Conservation (phyloP, 2,113 vertebrate genomes). For the Eublepharis macularius region DNA sequence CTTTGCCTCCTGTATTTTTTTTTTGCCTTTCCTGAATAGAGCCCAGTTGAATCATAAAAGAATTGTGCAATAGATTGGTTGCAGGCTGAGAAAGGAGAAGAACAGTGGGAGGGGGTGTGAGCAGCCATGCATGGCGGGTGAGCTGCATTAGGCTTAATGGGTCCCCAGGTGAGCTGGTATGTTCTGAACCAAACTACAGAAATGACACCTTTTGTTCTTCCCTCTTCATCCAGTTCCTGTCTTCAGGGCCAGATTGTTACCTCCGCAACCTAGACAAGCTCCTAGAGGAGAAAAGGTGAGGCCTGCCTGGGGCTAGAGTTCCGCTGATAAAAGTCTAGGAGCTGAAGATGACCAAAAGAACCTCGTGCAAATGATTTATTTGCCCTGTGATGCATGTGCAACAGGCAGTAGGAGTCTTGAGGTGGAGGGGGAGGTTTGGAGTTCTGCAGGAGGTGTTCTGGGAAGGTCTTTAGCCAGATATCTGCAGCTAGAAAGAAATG, state of each 20-base stretch:
- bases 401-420: background rate
- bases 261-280: constrained; percentile 49
- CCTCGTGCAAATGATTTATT: background rate
- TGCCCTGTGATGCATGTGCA: background rate
- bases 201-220: background rate
- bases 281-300: constrained; percentile 61
- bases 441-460: background rate
- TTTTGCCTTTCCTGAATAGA: no score
- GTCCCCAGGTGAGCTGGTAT: background rate
- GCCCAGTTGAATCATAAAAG: background rate
- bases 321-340: background rate
- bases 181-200: background rate
- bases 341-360: background rate
- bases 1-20: no score
- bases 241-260: background rate
- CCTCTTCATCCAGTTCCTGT: constrained; percentile 5
- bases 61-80: no score
- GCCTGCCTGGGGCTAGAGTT: background rate
- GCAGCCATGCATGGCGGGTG: no score
- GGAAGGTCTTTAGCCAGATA: no score
- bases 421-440: background rate
- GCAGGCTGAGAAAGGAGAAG: no score
- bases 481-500: no score
- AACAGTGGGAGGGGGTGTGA: no score
- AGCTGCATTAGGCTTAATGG: background rate